Conservation (phyloP, 2,113 vertebrate species). For the Gavia stellata region DNA sequence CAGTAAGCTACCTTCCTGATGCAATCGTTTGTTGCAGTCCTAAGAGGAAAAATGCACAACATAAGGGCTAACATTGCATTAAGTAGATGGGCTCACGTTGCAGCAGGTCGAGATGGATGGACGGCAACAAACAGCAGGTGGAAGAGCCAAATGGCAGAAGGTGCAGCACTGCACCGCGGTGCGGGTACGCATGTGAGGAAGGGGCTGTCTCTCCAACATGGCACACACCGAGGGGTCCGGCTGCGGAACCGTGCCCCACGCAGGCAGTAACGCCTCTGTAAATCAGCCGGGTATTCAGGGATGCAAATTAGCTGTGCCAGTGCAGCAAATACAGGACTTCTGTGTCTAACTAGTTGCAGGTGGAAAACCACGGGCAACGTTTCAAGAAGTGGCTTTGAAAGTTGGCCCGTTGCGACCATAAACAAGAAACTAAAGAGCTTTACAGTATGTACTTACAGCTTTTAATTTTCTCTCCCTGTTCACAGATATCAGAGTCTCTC, state of each 20-base stretch:
- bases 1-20: background rate
- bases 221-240: rapidly evolving
- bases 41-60: background rate
- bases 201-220: background rate
- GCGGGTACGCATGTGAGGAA: background rate
- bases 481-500: slow-evolving; percentile 52
- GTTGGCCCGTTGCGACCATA: slow-evolving; percentile 59
- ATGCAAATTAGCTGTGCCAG: slow-evolving; percentile 46
- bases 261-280: background rate
- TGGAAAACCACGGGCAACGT: slow-evolving; percentile 40
- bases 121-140: background rate
- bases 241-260: rapidly evolving
- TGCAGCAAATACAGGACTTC: slow-evolving; percentile 1
- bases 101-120: background rate
- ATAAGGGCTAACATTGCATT: background rate
- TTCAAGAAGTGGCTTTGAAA: slow-evolving; percentile 68
- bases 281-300: background rate
- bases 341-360: slow-evolving; percentile 61
- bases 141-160: background rate
- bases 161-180: rapidly evolving
- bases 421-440: slow-evolving; percentile 64
- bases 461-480: slow-evolving; percentile 64
- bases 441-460: slow-evolving; percentile 60
- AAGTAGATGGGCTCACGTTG: background rate
- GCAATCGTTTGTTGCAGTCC: background rate